Percentiles rank a stretch among this genome's conserved stretches.
These are phyloP conservation scores for Lypha dubia DNA, from an alignment of 2,888 invertebrate genomes.

Conservation along the genomic window DNA sequence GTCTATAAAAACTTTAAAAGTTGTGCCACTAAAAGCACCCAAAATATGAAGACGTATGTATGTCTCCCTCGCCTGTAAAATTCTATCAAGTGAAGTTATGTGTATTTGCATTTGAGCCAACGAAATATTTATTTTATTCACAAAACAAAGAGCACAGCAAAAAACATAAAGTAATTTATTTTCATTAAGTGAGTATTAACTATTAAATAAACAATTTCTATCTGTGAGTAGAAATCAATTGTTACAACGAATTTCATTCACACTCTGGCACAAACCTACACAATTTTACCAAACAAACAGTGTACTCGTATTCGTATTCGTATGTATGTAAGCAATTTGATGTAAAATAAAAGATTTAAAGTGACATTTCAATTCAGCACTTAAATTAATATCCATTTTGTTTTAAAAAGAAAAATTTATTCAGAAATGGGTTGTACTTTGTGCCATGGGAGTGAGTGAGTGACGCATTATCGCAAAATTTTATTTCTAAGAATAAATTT, in stretches of 20 bases:
- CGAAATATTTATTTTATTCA: conserved; percentile 38
- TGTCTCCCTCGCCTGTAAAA: neutral
- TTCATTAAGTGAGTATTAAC: conserved; percentile 47
- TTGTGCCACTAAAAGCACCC: neutral
- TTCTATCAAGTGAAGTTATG: too few relatives aligned
- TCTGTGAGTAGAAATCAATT: neutral
- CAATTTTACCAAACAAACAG: neutral
- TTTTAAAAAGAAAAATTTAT: too few relatives aligned
- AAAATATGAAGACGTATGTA: neutral
- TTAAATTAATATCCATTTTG: too few relatives aligned
- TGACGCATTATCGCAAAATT: too few relatives aligned
- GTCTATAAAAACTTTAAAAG: too few relatives aligned
- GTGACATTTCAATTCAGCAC: too few relatives aligned
- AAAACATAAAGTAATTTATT: conserved; percentile 39
- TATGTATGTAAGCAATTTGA: too few relatives aligned
- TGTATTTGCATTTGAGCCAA: neutral
- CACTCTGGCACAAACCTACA: neutral
- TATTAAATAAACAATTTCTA: conserved; percentile 29
- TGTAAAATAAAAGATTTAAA: too few relatives aligned
- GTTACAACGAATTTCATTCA: neutral
- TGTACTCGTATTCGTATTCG: too few relatives aligned
- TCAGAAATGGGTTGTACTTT: too few relatives aligned
- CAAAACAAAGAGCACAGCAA: conserved; percentile 16
- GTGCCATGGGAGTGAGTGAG: too few relatives aligned
- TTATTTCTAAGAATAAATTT: too few relatives aligned